Base-by-base conservation (phyloP, 1,140 invertebrate genomes). In the Leptinotarsa defecta region DNA sequence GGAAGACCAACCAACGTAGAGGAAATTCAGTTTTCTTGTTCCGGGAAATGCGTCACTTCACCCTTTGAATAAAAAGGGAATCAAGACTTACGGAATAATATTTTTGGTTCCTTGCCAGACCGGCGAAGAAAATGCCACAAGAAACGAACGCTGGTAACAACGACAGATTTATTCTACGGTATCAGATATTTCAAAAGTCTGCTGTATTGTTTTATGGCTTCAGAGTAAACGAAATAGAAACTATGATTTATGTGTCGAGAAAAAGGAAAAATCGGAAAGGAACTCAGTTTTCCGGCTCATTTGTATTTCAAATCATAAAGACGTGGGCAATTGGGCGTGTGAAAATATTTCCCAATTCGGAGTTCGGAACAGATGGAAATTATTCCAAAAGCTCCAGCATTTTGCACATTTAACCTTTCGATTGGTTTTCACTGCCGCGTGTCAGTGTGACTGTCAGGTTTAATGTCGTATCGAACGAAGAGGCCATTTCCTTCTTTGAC, bases 291-390 rank as follows among this genome's bases (percentile, higher is more conserved):
- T 67, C 22, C 64, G 13, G 64, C 20, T 67, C 64, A 67, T 67
- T 67, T 67, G 64, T 20, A 17, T 67, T 67, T 67, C 5, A 67
- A 67, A 67, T 24, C n/a, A 24, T 34, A 24, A 67, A 67, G 27
- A 24, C 64, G 64, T 22, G 27, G 27, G 64, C n/a, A 67, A 67
- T 67, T 34, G 64, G 22, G 64, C 22, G 64, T 67, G 52, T 24
- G 22, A 24, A 34, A 67, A 34, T 34, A 67, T 67, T 67, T 67
- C 19, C 64, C 64, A 24, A 67, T 67, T 63, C 13, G 17, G 27
- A 67, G 64, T 67, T 24, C 64, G 64, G 64, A 67, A 24, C 64
- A 67, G 64, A 67, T 67, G 64, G 64, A 67, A 67, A 34, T 67
- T 67, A 67, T 24, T 19, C 22, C n/a, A 17, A 63, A 63, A 63